Percentiles rank a stretch among this genome's conserved stretches.
Evolutionary conservation across 1,140 invertebrate species (phyloP).

Genomic region (Choristoneura fumiferana): DNA sequence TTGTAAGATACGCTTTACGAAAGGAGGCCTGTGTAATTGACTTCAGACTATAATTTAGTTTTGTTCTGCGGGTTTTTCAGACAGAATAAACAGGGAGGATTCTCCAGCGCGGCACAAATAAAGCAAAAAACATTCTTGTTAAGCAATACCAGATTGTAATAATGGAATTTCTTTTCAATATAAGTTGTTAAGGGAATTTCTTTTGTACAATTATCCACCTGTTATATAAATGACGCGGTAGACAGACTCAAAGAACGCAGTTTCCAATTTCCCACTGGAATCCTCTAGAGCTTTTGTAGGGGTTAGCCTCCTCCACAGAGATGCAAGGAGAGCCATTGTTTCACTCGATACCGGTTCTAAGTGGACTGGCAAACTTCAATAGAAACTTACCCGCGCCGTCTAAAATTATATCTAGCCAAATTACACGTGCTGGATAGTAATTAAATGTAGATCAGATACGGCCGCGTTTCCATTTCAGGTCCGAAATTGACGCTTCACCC

Average conservation of each 20-base stretch:
- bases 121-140: background rate
- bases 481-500: background rate
- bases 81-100: slow-evolving; percentile 1
- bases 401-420: slow-evolving; percentile 16
- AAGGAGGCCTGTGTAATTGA: slow-evolving; percentile 1
- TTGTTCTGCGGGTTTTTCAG: slow-evolving; percentile 8
- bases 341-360: background rate
- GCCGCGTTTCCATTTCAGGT: slow-evolving; percentile 5
- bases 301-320: slow-evolving; percentile 24
- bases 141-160: background rate
- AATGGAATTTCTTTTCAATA: slow-evolving; percentile 5
- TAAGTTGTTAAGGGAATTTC: background rate
- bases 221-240: slow-evolving; percentile 29
- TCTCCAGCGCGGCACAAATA: background rate
- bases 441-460: slow-evolving; percentile 19
- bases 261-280: slow-evolving; percentile 30
- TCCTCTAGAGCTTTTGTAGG: slow-evolving; percentile 24
- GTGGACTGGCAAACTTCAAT: background rate
- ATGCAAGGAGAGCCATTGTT: background rate
- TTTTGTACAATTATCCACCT: slow-evolving; percentile 23
- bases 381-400: background rate
- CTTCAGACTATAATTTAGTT: slow-evolving; percentile 3
- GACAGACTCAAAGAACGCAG: slow-evolving; percentile 31
- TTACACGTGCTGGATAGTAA: slow-evolving; percentile 11
- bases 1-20: background rate